Percentiles rank a stretch among this genome's conserved stretches.
These are phyloP conservation scores for Chloroceryle aenea DNA, from an alignment of 2,113 vertebrate genomes.

Conservation along the genomic window DNA sequence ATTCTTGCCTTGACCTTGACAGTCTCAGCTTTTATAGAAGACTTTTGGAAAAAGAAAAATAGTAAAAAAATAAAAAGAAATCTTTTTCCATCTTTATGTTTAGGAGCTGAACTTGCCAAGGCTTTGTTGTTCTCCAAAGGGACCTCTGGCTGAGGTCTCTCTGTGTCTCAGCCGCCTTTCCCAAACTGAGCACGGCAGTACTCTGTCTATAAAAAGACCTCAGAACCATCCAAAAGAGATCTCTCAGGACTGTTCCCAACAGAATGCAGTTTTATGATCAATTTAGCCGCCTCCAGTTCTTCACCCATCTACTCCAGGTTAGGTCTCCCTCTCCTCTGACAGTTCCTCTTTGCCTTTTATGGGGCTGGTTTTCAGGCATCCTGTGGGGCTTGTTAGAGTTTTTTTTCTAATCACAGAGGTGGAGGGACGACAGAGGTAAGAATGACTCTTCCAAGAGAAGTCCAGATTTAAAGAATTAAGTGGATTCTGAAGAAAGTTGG, in stretches of 20 bases:
- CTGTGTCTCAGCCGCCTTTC: neutral
- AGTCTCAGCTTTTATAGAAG: neutral
- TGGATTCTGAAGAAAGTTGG: neutral
- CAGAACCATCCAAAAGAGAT: neutral
- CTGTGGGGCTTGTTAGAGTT: neutral
- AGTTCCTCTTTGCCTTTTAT: neutral
- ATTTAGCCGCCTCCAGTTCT: neutral
- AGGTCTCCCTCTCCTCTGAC: neutral
- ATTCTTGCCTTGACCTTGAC: neutral
- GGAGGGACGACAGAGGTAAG: neutral
- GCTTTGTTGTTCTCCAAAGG: conserved; percentile 45
- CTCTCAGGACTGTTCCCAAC: neutral
- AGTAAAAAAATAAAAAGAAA: too few species aligned
- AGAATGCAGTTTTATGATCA: neutral
- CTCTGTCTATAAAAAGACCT: neutral
- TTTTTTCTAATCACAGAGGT: neutral
- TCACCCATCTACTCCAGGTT: neutral
- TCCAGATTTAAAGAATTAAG: neutral
- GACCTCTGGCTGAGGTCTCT: neutral
- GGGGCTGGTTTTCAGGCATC: neutral
- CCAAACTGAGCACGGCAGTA: neutral
- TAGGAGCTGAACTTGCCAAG: neutral
- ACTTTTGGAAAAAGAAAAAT: neutral
- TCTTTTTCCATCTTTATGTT: neutral
- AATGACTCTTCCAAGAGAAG: neutral